Percentiles rank a stretch among this genome's conserved stretches.
Evolutionary conservation across 2,113 vertebrate genomes (phyloP).

Genomic region (Scalopus aquaticus): DNA sequence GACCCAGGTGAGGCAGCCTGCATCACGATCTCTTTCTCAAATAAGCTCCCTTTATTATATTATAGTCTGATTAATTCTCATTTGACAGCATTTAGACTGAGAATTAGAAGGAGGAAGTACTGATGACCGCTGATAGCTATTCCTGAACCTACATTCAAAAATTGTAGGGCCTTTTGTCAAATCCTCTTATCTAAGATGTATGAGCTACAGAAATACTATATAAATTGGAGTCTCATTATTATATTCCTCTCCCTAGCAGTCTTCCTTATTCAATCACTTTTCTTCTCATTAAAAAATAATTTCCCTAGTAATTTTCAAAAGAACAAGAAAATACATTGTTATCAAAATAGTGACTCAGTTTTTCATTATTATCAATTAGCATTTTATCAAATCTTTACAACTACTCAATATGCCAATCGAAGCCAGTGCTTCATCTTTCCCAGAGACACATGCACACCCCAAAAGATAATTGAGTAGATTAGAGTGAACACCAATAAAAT

Average conservation of each 20-base stretch:
- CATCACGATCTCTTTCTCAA: not conserved
- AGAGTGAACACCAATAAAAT: slow-evolving; percentile 72
- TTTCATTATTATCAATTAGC: slow-evolving; percentile 47
- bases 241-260: not conserved
- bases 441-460: slow-evolving; percentile 37
- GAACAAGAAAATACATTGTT: slow-evolving; percentile 41
- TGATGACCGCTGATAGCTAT: not conserved
- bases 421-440: slow-evolving; percentile 47
- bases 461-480: slow-evolving; percentile 71
- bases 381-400: slow-evolving; percentile 64
- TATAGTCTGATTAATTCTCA: no score
- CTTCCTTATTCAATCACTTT: not conserved
- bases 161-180: not conserved
- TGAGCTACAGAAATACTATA: slow-evolving; percentile 19
- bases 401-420: slow-evolving; percentile 53
- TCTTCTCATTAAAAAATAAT: slow-evolving; percentile 46
- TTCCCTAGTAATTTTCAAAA: slow-evolving; percentile 42
- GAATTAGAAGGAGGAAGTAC: not conserved
- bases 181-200: not conserved
- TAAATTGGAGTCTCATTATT: not conserved
- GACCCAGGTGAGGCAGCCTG: no score
- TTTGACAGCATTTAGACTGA: not conserved
- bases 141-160: not conserved
- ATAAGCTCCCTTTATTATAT: not conserved
- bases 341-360: slow-evolving; percentile 27